These are phyloP conservation scores for Pocillopora grandis DNA, from an alignment of 92 coral and sea anemone species.

Conservation along the genomic window DNA sequence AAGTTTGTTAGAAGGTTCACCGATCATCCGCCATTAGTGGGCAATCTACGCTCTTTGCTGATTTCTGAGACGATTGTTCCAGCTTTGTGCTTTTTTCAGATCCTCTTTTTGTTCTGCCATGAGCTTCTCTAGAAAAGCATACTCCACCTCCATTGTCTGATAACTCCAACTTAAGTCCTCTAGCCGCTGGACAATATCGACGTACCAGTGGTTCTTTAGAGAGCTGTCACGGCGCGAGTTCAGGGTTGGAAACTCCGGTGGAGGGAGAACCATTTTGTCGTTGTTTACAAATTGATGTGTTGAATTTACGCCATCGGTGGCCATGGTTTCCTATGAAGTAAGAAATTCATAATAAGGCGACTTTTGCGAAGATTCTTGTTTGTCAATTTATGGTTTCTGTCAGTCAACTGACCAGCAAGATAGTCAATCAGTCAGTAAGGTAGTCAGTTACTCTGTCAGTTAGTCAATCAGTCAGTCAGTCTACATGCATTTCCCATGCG, in stretches of 20 bases:
- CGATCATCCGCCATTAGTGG: background rate
- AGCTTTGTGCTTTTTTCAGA: slow-evolving; percentile 44
- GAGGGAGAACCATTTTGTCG: background rate
- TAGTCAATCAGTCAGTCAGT: no score
- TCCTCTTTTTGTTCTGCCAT: slow-evolving; percentile 61
- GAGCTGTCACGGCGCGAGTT: background rate
- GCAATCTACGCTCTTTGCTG: background rate
- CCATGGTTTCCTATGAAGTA: background rate
- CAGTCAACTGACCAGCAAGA: no score
- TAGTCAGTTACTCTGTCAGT: no score
- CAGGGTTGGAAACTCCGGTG: background rate
- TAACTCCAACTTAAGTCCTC: slow-evolving; percentile 78
- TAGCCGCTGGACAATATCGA: slow-evolving; percentile 66
- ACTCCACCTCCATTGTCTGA: slow-evolving; percentile 61
- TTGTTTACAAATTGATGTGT: background rate
- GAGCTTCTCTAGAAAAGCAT: slow-evolving; percentile 69
- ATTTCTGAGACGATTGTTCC: slow-evolving; percentile 39
- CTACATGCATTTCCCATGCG: no score
- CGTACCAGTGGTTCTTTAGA: slow-evolving; percentile 76
- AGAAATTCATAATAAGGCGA: background rate
- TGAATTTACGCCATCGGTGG: background rate
- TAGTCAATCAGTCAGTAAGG: no score
- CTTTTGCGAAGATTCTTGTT: background rate
- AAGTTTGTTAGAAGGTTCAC: background rate
- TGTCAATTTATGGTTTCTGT: no score